Evolutionary conservation across 1,140 invertebrate genomes (phyloP).

Genomic region (Globodera rostochiensis): DNA sequence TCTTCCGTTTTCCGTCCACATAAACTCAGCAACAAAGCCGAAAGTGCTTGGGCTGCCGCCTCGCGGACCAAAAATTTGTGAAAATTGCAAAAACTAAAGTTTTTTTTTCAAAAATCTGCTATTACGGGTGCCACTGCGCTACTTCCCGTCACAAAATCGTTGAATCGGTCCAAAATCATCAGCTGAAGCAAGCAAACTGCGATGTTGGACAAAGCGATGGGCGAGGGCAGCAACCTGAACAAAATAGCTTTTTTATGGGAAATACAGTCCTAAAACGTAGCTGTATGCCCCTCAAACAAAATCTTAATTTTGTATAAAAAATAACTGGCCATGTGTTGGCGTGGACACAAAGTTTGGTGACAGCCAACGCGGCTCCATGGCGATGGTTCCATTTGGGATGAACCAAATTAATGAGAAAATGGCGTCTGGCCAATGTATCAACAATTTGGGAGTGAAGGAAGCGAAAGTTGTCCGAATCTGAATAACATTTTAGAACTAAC

Average conservation of each 20-base stretch:
- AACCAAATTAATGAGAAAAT: slow-evolving; percentile 40
- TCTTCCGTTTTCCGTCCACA: slow-evolving; percentile 7
- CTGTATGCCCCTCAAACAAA: too few species aligned
- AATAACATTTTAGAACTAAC: not conserved
- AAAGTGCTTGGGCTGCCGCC: slow-evolving; percentile 46
- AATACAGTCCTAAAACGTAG: too few species aligned
- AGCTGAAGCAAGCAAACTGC: slow-evolving; percentile 37
- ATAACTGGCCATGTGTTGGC: slow-evolving; percentile 1
- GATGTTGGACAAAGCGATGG: not conserved
- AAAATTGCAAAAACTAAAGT: not conserved
- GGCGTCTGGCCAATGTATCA: slow-evolving; percentile 2
- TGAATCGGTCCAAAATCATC: slow-evolving; percentile 50
- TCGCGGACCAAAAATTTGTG: slow-evolving; percentile 6
- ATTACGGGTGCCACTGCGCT: slow-evolving; percentile 56
- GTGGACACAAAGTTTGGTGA: slow-evolving; percentile 37
- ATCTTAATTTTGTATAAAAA: not conserved
- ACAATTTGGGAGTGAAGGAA: slow-evolving; percentile 23
- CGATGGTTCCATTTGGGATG: slow-evolving; percentile 45
- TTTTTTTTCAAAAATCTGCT: slow-evolving; percentile 12
- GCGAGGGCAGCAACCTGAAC: slow-evolving; percentile 1
- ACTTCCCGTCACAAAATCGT: slow-evolving; percentile 56
- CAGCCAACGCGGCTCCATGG: slow-evolving; percentile 46
- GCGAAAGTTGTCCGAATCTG: not conserved
- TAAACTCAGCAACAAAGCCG: slow-evolving; percentile 37
- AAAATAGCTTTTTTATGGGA: too few species aligned